Conservation (phyloP, 2,113 vertebrate genomes). For the Scomber scombrus region DNA sequence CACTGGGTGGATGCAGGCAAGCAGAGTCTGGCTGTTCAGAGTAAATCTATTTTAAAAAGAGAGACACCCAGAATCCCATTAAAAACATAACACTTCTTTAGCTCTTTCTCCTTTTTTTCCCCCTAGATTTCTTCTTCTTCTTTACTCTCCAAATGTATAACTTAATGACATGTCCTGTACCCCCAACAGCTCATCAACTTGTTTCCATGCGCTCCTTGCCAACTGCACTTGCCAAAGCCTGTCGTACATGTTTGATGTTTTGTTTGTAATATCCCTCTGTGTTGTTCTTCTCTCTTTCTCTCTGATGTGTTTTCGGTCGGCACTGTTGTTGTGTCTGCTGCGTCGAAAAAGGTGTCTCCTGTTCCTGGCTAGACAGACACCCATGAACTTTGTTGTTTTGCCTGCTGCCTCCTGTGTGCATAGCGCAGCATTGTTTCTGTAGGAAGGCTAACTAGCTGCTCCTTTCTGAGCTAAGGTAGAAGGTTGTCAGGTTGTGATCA, state of each 20-base stretch:
- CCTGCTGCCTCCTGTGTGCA: slow-evolving; percentile 32
- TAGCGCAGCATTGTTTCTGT: slow-evolving; percentile 24
- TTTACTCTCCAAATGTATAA: slow-evolving; percentile 67
- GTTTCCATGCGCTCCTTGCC: slow-evolving; percentile 48
- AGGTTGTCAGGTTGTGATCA: slow-evolving; percentile 32
- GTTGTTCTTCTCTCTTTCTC: slow-evolving; percentile 13
- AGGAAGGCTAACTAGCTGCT: slow-evolving; percentile 50
- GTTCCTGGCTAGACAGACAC: slow-evolving; percentile 36
- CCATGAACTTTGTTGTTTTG: slow-evolving; percentile 46
- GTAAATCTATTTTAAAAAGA: slow-evolving; percentile 30
- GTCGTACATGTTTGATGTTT: slow-evolving; percentile 59
- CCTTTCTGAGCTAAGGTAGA: background rate
- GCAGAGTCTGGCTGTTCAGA: slow-evolving; percentile 1
- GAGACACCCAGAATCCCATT: slow-evolving; percentile 25
- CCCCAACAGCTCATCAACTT: slow-evolving; percentile 47
- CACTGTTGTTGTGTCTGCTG: slow-evolving; percentile 46
- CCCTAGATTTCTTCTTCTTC: slow-evolving; percentile 13
- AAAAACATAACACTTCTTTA: slow-evolving; percentile 26
- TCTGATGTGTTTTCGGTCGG: slow-evolving; percentile 45
- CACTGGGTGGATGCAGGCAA: background rate
- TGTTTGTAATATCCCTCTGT: slow-evolving; percentile 46
- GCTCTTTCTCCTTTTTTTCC: slow-evolving; percentile 9
- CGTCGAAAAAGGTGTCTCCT: slow-evolving; percentile 40
- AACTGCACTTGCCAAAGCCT: slow-evolving; percentile 61
- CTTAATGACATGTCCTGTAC: slow-evolving; percentile 67